phyloP scores from a whole-genome alignment of 2,113 vertebrate genomes.

The Crotalus horridus region DNA sequence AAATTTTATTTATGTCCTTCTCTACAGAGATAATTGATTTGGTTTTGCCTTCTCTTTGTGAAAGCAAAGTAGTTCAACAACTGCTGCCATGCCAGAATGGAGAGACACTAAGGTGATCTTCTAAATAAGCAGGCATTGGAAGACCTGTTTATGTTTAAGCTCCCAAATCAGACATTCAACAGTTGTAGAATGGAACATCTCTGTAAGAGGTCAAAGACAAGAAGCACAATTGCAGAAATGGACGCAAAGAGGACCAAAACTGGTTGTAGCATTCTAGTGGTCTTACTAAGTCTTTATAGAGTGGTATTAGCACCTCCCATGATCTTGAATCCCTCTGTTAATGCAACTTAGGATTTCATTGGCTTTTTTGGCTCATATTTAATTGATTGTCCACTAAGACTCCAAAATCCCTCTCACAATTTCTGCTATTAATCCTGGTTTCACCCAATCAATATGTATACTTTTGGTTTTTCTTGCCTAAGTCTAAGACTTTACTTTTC shows the following conservation, averaged over 20 bases:
- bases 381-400: too few species aligned
- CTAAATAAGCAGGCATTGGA: not conserved
- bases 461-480: too few species aligned
- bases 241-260: not conserved
- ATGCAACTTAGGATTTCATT: too few species aligned
- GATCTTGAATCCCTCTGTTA: too few species aligned
- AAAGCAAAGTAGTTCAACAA: not conserved
- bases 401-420: too few species aligned
- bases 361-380: too few species aligned
- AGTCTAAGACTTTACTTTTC: too few species aligned
- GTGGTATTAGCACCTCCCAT: too few species aligned
- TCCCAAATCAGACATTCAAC: not conserved
- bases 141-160: not conserved
- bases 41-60: not conserved
- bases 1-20: not conserved
- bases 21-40: not conserved
- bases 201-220: not conserved
- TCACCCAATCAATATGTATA: too few species aligned
- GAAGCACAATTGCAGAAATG: not conserved
- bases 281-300: too few species aligned
- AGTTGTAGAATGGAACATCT: not conserved
- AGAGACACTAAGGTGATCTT: not conserved
- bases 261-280: too few species aligned
- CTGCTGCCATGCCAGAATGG: not conserved
- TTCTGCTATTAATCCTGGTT: too few species aligned